Conservation (phyloP, 2,888 invertebrate genomes). For the Spialia ferax region DNA sequence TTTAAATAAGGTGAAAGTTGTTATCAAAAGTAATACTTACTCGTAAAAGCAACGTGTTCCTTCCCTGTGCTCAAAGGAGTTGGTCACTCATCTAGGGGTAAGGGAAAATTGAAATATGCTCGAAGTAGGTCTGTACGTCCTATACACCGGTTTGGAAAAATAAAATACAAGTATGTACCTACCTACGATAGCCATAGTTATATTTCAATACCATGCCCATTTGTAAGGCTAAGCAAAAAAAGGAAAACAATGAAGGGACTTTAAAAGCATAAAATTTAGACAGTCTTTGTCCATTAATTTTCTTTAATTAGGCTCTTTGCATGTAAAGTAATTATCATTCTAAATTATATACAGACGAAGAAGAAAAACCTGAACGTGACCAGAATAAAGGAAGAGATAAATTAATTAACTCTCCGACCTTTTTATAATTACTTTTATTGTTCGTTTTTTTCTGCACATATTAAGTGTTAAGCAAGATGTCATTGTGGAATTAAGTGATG, state of each 20-base stretch:
- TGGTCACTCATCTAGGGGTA: too few relatives aligned
- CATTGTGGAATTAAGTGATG: neutral
- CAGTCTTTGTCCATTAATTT: constrained; percentile 13
- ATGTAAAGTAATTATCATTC: constrained; percentile 60
- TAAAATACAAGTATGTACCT: too few relatives aligned
- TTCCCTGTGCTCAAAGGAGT: too few relatives aligned
- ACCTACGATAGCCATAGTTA: too few relatives aligned
- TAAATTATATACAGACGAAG: constrained; percentile 49
- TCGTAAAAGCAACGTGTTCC: too few relatives aligned
- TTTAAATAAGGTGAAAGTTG: too few relatives aligned
- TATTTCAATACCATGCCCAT: too few relatives aligned
- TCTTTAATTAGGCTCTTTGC: constrained; percentile 52
- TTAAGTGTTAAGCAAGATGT: constrained; percentile 31
- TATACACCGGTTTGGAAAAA: too few relatives aligned
- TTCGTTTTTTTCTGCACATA: constrained; percentile 19
- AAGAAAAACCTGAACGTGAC: constrained; percentile 63
- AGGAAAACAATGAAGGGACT: neutral
- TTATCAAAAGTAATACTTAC: too few relatives aligned
- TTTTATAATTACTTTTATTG: constrained; percentile 63
- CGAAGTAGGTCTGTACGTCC: too few relatives aligned
- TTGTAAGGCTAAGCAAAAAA: too few relatives aligned
- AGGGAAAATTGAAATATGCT: too few relatives aligned
- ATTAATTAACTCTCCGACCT: constrained; percentile 66
- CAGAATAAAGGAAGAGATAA: constrained; percentile 59
- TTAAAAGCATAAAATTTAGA: constrained; percentile 5